Percentiles rank a stretch among this genome's conserved stretches.
Conservation (phyloP, 2,888 invertebrate genomes). For the Thelaira solivaga region DNA sequence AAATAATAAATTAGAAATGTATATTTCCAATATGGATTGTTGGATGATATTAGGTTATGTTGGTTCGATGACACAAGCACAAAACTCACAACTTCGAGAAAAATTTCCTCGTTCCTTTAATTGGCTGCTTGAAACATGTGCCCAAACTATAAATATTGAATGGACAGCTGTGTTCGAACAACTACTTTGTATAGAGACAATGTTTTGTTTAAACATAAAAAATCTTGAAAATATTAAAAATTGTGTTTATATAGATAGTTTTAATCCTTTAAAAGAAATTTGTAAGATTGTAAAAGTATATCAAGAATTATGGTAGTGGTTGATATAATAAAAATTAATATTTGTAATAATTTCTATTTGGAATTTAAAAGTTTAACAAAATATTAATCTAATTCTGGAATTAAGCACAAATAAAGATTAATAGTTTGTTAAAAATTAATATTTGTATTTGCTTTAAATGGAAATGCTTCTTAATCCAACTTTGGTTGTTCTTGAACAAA, state of each 20-base stretch:
- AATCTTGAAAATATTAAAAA: constrained; percentile 67
- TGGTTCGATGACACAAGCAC: constrained; percentile 51
- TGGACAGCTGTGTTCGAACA: constrained; percentile 72
- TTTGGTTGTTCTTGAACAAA: too few species aligned
- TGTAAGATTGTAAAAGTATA: constrained; percentile 65
- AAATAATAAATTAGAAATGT: constrained; percentile 57
- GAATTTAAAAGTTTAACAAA: too few species aligned
- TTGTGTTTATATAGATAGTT: constrained; percentile 65
- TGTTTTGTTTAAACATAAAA: constrained; percentile 72
- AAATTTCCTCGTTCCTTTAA: constrained; percentile 72
- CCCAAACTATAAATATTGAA: constrained; percentile 70
- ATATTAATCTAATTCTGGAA: too few species aligned
- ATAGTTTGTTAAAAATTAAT: too few species aligned
- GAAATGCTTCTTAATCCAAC: too few species aligned
- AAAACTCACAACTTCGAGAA: constrained; percentile 66
- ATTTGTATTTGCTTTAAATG: too few species aligned
- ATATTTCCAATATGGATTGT: constrained; percentile 73
- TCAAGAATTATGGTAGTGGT: constrained; percentile 68
- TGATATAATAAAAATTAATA: too few species aligned
- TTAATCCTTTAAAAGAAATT: constrained; percentile 68
- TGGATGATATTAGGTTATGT: constrained; percentile 72
- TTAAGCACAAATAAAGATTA: too few species aligned
- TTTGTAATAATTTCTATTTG: too few species aligned
- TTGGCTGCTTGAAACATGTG: constrained; percentile 75
- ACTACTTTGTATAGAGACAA: constrained; percentile 71